phyloP scores from a whole-genome alignment of 1,140 invertebrate species.

The Conus ventricosus region DNA sequence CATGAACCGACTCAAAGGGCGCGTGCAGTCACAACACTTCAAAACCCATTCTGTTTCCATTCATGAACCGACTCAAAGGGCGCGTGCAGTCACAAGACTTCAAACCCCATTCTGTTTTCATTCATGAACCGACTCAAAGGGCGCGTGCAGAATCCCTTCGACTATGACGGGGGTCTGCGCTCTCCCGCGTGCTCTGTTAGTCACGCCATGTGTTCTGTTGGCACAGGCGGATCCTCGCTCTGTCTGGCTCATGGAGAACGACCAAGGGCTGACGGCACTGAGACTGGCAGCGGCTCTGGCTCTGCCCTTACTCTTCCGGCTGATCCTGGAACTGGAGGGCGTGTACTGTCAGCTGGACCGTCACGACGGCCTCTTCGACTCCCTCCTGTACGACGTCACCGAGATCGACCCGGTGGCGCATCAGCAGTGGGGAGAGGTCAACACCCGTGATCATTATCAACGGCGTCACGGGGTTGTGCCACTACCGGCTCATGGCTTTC shows the following conservation, averaged over 20 bases:
- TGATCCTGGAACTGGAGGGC: conserved; percentile 53
- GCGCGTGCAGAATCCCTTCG: too few relatives aligned
- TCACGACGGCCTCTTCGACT: conserved; percentile 60
- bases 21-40: too few relatives aligned
- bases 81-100: too few relatives aligned
- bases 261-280: conserved; percentile 47
- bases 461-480: conserved; percentile 1
- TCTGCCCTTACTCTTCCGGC: conserved; percentile 49
- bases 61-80: too few relatives aligned
- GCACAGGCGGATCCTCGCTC: conserved; percentile 29
- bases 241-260: conserved; percentile 60
- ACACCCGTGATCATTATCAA: not conserved
- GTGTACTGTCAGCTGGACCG: conserved; percentile 55
- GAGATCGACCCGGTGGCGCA: conserved; percentile 56
- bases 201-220: not conserved
- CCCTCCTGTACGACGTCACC: conserved; percentile 56
- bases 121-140: too few relatives aligned
- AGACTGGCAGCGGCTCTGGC: conserved; percentile 54
- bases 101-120: too few relatives aligned
- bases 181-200: too few relatives aligned
- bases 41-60: too few relatives aligned
- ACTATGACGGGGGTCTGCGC: too few relatives aligned
- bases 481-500: not conserved
- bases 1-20: too few relatives aligned
- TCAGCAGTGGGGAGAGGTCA: conserved; percentile 17